phyloP scores from a whole-genome alignment of 2,888 invertebrate genomes.

The Notocelia uddmanniana region DNA sequence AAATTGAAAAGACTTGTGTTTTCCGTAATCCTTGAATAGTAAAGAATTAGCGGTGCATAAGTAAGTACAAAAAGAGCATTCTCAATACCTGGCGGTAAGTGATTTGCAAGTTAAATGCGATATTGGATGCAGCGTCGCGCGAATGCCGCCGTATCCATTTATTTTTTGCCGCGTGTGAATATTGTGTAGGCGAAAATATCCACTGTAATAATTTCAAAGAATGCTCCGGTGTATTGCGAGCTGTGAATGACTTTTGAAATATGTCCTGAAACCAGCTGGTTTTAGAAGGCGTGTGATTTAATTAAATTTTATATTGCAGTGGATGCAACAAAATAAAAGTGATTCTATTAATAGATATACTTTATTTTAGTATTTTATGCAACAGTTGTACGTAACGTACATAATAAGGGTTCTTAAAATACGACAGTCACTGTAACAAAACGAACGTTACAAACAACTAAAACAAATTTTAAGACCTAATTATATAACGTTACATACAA shows the following conservation, averaged over 20 bases:
- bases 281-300: slow-evolving; percentile 5
- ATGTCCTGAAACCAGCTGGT: slow-evolving; percentile 1
- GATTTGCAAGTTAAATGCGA: slow-evolving; percentile 83
- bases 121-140: slow-evolving; percentile 65
- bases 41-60: slow-evolving; percentile 2
- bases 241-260: slow-evolving; percentile 38
- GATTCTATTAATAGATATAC: no score
- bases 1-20: no score
- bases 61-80: slow-evolving; percentile 51
- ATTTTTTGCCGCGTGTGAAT: slow-evolving; percentile 70
- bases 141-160: slow-evolving; percentile 47
- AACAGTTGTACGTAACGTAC: no score
- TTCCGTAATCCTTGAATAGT: not conserved
- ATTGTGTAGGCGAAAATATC: slow-evolving; percentile 48
- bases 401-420: no score
- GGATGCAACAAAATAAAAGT: not conserved
- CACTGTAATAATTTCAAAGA: slow-evolving; percentile 29
- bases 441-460: no score
- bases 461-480: no score
- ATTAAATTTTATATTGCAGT: slow-evolving; percentile 19
- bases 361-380: no score
- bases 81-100: slow-evolving; percentile 76
- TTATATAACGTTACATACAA: no score
- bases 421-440: no score
- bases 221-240: slow-evolving; percentile 47